Evolutionary conservation across 2,888 invertebrate genomes (phyloP).

Genomic region (Eilema sororculum): DNA sequence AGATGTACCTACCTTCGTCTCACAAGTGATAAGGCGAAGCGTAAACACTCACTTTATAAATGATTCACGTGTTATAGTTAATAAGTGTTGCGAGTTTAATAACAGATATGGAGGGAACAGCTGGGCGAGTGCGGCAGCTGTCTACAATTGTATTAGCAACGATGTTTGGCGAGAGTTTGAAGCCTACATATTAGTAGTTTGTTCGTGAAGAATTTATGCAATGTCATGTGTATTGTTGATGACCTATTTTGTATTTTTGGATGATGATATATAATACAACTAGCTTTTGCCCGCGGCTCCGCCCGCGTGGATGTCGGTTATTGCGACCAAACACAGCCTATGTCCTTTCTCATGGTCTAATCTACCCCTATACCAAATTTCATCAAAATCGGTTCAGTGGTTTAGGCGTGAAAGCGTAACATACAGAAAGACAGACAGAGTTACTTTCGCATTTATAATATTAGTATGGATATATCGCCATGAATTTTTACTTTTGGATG

Average conservation of each 20-base stretch:
- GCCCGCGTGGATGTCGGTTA: too few species aligned
- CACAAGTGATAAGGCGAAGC: not conserved
- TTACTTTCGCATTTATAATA: too few species aligned
- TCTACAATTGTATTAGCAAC: slow-evolving; percentile 6
- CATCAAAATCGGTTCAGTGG: too few species aligned
- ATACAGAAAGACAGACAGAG: too few species aligned
- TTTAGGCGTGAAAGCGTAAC: too few species aligned
- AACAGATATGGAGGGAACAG: slow-evolving; percentile 9
- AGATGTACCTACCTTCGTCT: not conserved
- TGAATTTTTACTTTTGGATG: too few species aligned
- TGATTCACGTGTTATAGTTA: not conserved
- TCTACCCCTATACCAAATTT: too few species aligned
- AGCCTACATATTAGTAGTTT: not conserved
- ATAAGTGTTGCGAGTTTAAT: slow-evolving; percentile 8
- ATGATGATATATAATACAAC: too few species aligned
- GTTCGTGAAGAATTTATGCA: not conserved
- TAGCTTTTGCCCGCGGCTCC: too few species aligned
- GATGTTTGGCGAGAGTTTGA: not conserved
- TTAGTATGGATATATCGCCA: too few species aligned
- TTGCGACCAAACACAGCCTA: too few species aligned
- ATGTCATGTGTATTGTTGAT: not conserved
- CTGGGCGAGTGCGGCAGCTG: slow-evolving; percentile 15
- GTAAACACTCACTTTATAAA: not conserved
- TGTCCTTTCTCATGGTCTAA: too few species aligned
- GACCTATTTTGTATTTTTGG: not conserved